Conservation (phyloP, 2,888 invertebrate genomes). For the Agrochola litura region DNA sequence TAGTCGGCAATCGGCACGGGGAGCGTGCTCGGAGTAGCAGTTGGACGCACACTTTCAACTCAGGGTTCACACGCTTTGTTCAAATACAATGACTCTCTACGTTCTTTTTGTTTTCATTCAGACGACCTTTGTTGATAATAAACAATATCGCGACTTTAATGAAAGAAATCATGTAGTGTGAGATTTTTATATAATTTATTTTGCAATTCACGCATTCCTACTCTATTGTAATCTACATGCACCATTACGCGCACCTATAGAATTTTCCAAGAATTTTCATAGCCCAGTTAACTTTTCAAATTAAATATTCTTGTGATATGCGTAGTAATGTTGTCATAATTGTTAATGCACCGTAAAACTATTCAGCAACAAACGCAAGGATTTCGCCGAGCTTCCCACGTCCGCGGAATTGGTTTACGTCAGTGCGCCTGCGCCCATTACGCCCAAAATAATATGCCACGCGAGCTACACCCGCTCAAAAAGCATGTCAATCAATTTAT, state of each 20-base stretch:
- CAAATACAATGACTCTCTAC: conserved; percentile 88
- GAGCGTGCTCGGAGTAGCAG: conserved; percentile 68
- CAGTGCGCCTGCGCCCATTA: conserved; percentile 84
- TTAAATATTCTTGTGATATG: conserved; percentile 62
- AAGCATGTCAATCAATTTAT: conserved; percentile 87
- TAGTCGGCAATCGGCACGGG: conserved; percentile 53
- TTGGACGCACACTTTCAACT: conserved; percentile 88
- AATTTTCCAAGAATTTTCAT: conserved; percentile 66
- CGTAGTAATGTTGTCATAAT: conserved; percentile 68
- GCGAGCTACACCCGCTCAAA: conserved; percentile 80
- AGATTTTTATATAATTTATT: conserved; percentile 86
- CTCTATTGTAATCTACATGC: conserved; percentile 68
- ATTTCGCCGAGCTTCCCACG: conserved; percentile 82
- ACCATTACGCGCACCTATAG: conserved; percentile 47
- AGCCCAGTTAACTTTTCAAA: conserved; percentile 42
- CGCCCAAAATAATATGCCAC: conserved; percentile 85
- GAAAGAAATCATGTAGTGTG: conserved; percentile 88
- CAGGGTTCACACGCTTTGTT: conserved; percentile 88
- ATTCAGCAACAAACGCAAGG: conserved; percentile 76
- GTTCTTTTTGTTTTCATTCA: conserved; percentile 89
- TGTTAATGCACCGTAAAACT: conserved; percentile 77
- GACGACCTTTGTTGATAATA: conserved; percentile 90
- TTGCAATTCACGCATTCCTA: conserved; percentile 82
- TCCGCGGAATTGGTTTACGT: conserved; percentile 85
- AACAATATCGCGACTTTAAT: conserved; percentile 88